Conservation (phyloP, 2,888 invertebrate genomes). For the Eilema depressum region DNA sequence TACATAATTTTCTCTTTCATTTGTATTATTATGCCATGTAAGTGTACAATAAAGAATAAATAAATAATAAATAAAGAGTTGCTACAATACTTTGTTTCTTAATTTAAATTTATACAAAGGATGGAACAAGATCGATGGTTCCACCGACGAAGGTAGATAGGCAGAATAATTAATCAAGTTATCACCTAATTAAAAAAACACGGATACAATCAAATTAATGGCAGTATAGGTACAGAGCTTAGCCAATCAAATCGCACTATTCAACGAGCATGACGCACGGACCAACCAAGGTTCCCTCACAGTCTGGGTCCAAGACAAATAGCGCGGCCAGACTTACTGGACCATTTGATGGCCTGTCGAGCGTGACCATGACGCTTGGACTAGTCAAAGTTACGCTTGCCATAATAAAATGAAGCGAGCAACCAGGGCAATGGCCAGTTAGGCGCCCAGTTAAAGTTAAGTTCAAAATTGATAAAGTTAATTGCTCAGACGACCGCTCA, state of each 20-base stretch:
- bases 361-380: background rate
- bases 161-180: background rate
- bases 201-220: background rate
- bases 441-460: background rate
- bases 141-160: background rate
- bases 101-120: background rate
- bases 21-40: too few relatives aligned
- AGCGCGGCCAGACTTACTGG: background rate
- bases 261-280: background rate
- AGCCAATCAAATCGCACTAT: slow-evolving; percentile 4
- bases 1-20: too few relatives aligned
- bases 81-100: background rate
- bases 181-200: slow-evolving; percentile 2
- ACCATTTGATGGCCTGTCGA: background rate
- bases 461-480: background rate
- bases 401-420: background rate
- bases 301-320: slow-evolving; percentile 4
- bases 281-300: slow-evolving; percentile 1
- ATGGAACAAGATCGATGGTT: background rate
- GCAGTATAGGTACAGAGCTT: background rate
- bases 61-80: too few relatives aligned
- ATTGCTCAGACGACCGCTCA: background rate
- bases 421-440: background rate
- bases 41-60: too few relatives aligned
- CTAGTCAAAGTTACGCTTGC: background rate